Percentiles rank a stretch among this genome's conserved stretches.
These are phyloP conservation scores for Pseudomyrmex dendroicus DNA, from an alignment of 1,140 invertebrate genomes.

Conservation along the genomic window DNA sequence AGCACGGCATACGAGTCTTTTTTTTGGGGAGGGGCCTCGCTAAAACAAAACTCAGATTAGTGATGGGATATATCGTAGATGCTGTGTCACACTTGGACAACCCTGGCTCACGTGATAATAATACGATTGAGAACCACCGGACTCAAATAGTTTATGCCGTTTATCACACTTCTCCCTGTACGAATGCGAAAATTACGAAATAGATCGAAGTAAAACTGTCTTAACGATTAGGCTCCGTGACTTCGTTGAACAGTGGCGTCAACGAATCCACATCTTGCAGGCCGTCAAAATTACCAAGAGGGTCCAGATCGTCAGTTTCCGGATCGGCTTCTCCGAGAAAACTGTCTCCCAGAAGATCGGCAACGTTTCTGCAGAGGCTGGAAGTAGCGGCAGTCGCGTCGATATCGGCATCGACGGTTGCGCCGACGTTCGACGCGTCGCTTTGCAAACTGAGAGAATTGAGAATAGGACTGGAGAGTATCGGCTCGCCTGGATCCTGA, in stretches of 20 bases:
- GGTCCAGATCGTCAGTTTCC: conserved; percentile 80
- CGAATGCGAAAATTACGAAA: conserved; percentile 33
- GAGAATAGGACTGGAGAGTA: conserved; percentile 82
- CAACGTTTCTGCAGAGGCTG: conserved; percentile 78
- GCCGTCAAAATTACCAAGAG: conserved; percentile 82
- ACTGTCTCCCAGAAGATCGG: conserved; percentile 80
- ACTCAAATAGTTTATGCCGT: conserved; percentile 29
- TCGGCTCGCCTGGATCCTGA: conserved; percentile 80
- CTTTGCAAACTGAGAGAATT: conserved; percentile 80
- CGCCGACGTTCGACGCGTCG: conserved; percentile 66
- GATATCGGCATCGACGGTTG: neutral
- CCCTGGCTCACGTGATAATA: conserved; percentile 20
- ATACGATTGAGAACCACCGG: conserved; percentile 50
- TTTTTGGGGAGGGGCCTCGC: no score
- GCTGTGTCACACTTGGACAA: no score
- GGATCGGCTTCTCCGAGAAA: conserved; percentile 78
- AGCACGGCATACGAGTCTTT: no score
- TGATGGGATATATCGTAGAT: no score
- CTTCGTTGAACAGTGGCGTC: conserved; percentile 83
- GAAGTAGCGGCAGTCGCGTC: conserved; percentile 45
- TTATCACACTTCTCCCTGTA: conserved; percentile 29
- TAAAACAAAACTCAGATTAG: no score
- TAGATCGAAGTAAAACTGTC: conserved; percentile 27
- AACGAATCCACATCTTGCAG: conserved; percentile 83
- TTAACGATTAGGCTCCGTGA: conserved; percentile 82